Base-by-base conservation (phyloP, 1,140 invertebrate species). In the Ips nitidus region DNA sequence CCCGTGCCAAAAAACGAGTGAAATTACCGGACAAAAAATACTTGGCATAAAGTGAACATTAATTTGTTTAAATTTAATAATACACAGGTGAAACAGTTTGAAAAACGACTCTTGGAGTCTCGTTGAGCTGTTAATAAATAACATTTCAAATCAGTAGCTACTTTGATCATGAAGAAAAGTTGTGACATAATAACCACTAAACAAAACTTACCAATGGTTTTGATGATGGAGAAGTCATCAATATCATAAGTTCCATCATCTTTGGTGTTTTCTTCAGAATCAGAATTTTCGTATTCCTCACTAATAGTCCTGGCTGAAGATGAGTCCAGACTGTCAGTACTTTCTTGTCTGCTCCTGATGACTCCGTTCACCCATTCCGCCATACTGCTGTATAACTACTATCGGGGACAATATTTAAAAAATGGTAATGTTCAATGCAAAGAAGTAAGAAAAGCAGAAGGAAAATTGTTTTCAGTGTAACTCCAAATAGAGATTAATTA, bases 201-300 rank as follows among this genome's bases (percentile, higher is more conserved):
- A 55, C n/a, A 38, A 55, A 47, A 78, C 89, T 89, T 77, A 92
- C 90, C 91, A 60, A 92, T 90, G 56, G 90, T 93, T 83, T 91
- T 93, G 71, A 92, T 86, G 70, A 91, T 91, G 76, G 92, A 89
- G 71, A 91, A 86, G 75, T 92, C 89, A 71, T 93, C 90, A 72
- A 93, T 81, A 72, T 87, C 87, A 75, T 88, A 90, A 74, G 87
- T 57, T 4, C 36, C 41, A 4, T 70, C 69, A 38, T 77, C 87
- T 69, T 88, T 84, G 71, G 88, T 87, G 75, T 90, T 84, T 71
- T 89, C 88, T 75, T 90, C 88, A 4, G 62, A 70, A 52, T 83
- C 81, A 3, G 81, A 82, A 59, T 80, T 80, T 47, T 83, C 81
- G 41, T 70, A 62, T n/a, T 70, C 69, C 4, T 70, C 69, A 66